Evolutionary conservation across 2,797 vertebrate species (phyloP), one percentile per base, ranked within the genome.

Genomic region (Anomalospiza imberbis): DNA sequence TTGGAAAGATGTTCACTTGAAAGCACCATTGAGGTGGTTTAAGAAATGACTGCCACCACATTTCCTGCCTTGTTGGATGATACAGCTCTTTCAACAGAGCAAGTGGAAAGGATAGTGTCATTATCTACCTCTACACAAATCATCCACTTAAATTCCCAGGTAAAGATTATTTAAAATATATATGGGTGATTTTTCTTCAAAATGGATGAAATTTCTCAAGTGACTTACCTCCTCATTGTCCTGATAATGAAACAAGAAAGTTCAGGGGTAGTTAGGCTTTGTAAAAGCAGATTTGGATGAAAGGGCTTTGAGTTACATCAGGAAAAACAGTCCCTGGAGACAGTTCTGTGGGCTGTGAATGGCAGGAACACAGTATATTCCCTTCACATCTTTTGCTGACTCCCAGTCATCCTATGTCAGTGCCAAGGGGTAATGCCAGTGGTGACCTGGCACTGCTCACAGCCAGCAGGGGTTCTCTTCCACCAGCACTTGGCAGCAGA

Each of bases 1-100:
- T 62, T 85, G 82, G 62, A 76, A 87, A 79, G 51, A 40, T 61
- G 17, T 65, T 89, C 47, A 42, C 65, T 93, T 91, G 60, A 74
- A 88, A 94, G 51, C 11, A n/a, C 54, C 25, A 54, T 25, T 75
- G 51, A 82, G 36, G 16, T 79, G 40, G 25, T 78, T 76, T 91
- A 79, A 82, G 81, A 75, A 85, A 76, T 76, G 25, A 48, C 38
- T 89, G 17, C 45, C 44, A 44, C 58, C 36, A 21, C 4, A 0
- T 85, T 85, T 78, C 75, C 75, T 79, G 29, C 75, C 57, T 51
- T 88, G 44, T 76, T 89, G 79, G 62, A 65, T 67, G 36, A 77
- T 81, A 55, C 77, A 65, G 34, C 32, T 50, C 57, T 73, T 58
- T 71, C 32, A 10, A 57, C 53, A 4, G 2, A 91, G 54, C 38